phyloP scores from a whole-genome alignment of 1,140 invertebrate species.

The Spodoptera litura region DNA sequence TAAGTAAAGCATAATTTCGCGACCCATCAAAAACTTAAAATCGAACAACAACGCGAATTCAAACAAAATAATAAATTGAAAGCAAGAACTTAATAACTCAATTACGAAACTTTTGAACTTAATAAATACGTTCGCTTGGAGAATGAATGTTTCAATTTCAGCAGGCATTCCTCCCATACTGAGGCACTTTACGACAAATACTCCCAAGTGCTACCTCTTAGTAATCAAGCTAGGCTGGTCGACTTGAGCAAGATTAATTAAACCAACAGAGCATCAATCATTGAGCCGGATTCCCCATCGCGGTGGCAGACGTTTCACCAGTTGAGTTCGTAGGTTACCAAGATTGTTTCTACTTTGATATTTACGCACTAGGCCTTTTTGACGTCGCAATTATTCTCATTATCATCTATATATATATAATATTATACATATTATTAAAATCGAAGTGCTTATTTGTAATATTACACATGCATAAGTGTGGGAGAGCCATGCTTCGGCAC shows the following conservation, averaged over 20 bases:
- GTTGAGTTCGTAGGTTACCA: slow-evolving; percentile 54
- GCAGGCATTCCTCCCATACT: slow-evolving; percentile 7
- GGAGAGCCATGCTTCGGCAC: no score
- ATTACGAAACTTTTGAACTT: slow-evolving; percentile 32
- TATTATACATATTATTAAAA: no score
- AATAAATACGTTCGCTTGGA: slow-evolving; percentile 15
- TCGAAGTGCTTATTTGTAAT: no score
- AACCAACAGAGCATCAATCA: slow-evolving; percentile 69
- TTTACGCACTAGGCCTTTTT: not conserved
- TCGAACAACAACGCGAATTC: slow-evolving; percentile 4
- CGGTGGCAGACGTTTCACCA: slow-evolving; percentile 50
- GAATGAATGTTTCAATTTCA: slow-evolving; percentile 13
- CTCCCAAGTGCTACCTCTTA: slow-evolving; percentile 47
- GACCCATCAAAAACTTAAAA: not conserved
- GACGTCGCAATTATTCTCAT: not conserved
- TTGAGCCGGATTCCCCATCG: slow-evolving; percentile 61
- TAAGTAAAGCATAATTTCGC: not conserved
- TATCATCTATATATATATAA: no score
- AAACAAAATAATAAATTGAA: slow-evolving; percentile 16
- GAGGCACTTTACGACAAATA: slow-evolving; percentile 51
- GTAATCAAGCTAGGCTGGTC: slow-evolving; percentile 59
- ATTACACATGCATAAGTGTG: no score
- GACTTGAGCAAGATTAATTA: slow-evolving; percentile 76
- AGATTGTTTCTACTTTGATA: slow-evolving; percentile 41
- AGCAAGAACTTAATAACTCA: slow-evolving; percentile 29